A percentile compares a stretch with the other conserved stretches of the same genome.
phyloP scores from a whole-genome alignment of 1,140 invertebrate genomes.

The Cyrtorhinus lividipennis region DNA sequence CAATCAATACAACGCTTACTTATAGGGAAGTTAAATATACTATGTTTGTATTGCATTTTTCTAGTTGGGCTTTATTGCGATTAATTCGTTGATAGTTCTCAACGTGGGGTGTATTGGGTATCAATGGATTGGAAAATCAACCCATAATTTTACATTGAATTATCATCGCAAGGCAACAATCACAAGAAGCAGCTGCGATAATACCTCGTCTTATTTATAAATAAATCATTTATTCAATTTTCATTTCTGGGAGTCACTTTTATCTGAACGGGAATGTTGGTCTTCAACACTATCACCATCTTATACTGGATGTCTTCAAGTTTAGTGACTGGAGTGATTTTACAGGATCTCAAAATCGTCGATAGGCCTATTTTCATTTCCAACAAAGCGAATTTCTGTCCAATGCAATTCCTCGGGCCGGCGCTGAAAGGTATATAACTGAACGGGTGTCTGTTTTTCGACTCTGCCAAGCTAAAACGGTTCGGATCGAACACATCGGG shows the following conservation, averaged over 20 bases:
- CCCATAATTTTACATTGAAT: too few relatives aligned
- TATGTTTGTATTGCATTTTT: too few relatives aligned
- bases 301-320: not conserved
- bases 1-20: too few relatives aligned
- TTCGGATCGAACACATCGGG: slow-evolving; percentile 30
- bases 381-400: slow-evolving; percentile 23
- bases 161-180: too few relatives aligned
- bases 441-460: slow-evolving; percentile 28
- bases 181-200: too few relatives aligned
- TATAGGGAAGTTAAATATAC: too few relatives aligned
- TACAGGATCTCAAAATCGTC: not conserved
- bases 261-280: not conserved
- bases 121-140: too few relatives aligned
- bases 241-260: not conserved
- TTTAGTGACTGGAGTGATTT: slow-evolving; percentile 1
- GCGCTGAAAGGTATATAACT: slow-evolving; percentile 41
- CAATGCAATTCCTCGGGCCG: slow-evolving; percentile 38
- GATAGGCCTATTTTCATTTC: slow-evolving; percentile 10
- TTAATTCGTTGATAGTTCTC: too few relatives aligned
- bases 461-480: slow-evolving; percentile 26
- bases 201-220: too few relatives aligned
- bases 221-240: too few relatives aligned
- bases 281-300: not conserved
- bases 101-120: too few relatives aligned
- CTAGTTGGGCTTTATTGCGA: too few relatives aligned